phyloP scores from a whole-genome alignment of 2,113 vertebrate genomes.

The Muntiacus muntjak region DNA sequence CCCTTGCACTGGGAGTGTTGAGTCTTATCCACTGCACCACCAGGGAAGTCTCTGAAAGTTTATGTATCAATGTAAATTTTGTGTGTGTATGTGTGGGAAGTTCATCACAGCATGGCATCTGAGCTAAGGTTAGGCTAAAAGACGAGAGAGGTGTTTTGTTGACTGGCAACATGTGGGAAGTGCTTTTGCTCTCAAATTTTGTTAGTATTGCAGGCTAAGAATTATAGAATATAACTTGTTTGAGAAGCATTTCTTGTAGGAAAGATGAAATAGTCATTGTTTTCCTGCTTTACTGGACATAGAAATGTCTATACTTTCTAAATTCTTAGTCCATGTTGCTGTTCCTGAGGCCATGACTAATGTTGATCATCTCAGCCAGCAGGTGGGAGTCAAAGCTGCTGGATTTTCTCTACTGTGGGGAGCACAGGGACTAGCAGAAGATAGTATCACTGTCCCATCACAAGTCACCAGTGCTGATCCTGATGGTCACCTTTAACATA shows the following conservation, averaged over 20 bases:
- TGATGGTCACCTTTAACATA: fast-evolving
- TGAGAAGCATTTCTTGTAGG: neutral
- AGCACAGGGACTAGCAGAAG: neutral
- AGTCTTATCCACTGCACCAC: neutral
- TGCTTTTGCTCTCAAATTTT: neutral
- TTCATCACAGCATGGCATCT: fast-evolving
- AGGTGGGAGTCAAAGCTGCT: neutral
- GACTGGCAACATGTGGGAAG: neutral
- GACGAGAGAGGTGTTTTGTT: neutral
- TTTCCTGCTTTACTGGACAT: neutral
- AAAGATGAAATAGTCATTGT: neutral
- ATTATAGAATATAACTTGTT: too few relatives aligned
- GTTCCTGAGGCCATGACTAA: fast-evolving
- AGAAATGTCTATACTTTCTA: neutral
- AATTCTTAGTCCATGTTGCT: neutral
- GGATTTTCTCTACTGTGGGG: neutral
- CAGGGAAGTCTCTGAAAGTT: neutral
- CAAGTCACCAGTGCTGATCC: neutral
- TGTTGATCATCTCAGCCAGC: fast-evolving
- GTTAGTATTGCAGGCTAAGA: fast-evolving
- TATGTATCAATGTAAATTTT: fast-evolving
- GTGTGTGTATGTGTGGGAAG: neutral
- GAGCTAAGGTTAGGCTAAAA: neutral
- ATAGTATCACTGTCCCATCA: neutral
- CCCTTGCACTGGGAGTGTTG: fast-evolving